These are phyloP conservation scores for Sisyra nigra DNA, from an alignment of 2,888 invertebrate species.

Conservation along the genomic window DNA sequence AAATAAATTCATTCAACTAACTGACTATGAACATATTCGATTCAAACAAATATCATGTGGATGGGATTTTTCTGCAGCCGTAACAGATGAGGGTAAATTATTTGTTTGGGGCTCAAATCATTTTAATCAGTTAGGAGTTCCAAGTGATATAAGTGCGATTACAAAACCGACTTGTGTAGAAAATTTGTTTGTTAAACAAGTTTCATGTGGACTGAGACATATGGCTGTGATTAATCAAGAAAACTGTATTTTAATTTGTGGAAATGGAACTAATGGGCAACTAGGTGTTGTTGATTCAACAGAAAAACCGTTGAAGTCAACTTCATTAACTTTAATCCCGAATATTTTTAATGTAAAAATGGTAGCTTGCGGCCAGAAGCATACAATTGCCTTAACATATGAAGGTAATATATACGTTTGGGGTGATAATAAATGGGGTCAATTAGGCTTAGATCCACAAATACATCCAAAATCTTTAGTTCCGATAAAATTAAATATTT, in stretches of 20 bases:
- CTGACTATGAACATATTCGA: slow-evolving; percentile 33
- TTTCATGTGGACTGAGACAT: slow-evolving; percentile 55
- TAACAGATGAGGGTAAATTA: slow-evolving; percentile 48
- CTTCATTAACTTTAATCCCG: slow-evolving; percentile 34
- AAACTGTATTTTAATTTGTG: slow-evolving; percentile 44
- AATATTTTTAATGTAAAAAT: slow-evolving; percentile 38
- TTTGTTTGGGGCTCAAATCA: slow-evolving; percentile 75
- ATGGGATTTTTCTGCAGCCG: slow-evolving; percentile 69
- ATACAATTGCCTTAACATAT: slow-evolving; percentile 42
- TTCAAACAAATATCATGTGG: slow-evolving; percentile 54
- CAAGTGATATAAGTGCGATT: slow-evolving; percentile 25
- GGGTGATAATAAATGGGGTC: slow-evolving; percentile 76
- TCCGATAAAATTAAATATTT: slow-evolving; percentile 37
- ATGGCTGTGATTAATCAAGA: slow-evolving; percentile 44
- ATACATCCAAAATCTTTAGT: slow-evolving; percentile 33
- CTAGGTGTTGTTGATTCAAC: slow-evolving; percentile 35
- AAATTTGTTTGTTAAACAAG: slow-evolving; percentile 31
- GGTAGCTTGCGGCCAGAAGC: slow-evolving; percentile 68
- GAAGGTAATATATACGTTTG: slow-evolving; percentile 49
- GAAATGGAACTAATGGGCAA: slow-evolving; percentile 51
- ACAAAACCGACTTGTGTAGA: slow-evolving; percentile 16
- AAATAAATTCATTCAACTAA: slow-evolving; percentile 40
- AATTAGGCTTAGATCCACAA: slow-evolving; percentile 42
- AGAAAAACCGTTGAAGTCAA: slow-evolving; percentile 22
- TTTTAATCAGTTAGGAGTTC: slow-evolving; percentile 58